Evolutionary conservation across 2,888 invertebrate species (phyloP), one percentile per base, ranked within the genome.

Genomic region (Melipona beecheii): DNA sequence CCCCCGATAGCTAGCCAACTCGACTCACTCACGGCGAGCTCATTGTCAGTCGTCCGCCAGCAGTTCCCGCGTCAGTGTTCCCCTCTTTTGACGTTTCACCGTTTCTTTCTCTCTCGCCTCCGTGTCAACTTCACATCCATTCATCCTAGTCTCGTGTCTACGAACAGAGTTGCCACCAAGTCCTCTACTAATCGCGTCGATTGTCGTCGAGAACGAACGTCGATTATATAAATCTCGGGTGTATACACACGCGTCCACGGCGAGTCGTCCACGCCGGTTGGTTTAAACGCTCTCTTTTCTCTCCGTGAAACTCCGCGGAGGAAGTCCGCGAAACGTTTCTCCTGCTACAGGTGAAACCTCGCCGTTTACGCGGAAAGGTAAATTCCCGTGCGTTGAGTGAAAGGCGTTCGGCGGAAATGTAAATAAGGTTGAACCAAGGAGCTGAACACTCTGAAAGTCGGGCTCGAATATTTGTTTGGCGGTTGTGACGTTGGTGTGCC

Each of bases 1-100:
- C 43, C 58, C 15, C 9, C 50, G 27, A 43, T 60, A 17, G 36
- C 19, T 19, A 64, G 54, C 19, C 84, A 74, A 83, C 80, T 83
- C 81, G 75, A 78, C 75, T 86, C 86, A 83, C 86, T 80, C 81
- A 85, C 87, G 86, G 86, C 86, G 72, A 85, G 83, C 87, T 87
- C 88, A 91, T 89, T 91, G 92, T 92, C 93, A 94, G 93, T 93
- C 91, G 92, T 91, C 89, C 81, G 89, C 90, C 92, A 92, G 83
- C 88, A 84, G 86, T 85, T 73, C 79, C 69, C 73, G 78, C 62
- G 78, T 31, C 75, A 60, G 79, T 75, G 50, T 84, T 36, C 77
- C 13, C 21, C 79, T 13, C 21, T 69, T 73, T 70, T 75, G 75
- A 81, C 84, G 50, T 75, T 75, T 83, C 65, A 27, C 19, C 31